A percentile compares a stretch with the other conserved stretches of the same genome.
Conservation (phyloP, 2,797 vertebrate genomes). For the Myotis daubentonii region DNA sequence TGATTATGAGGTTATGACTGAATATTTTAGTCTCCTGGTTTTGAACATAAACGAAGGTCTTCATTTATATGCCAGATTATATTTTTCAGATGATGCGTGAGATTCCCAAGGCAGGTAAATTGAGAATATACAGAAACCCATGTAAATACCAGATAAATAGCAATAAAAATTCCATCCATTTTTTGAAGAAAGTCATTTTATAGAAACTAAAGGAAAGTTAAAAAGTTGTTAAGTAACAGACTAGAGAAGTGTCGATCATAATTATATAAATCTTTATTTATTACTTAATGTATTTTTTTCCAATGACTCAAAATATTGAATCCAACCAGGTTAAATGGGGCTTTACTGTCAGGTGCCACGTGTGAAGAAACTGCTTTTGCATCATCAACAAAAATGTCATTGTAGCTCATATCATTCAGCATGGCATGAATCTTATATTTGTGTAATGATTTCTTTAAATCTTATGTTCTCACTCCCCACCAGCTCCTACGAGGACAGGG, state of each 20-base stretch:
- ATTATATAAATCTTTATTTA: background rate
- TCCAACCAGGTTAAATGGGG: background rate
- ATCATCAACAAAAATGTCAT: background rate
- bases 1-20: constrained; percentile 58
- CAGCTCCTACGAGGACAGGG: background rate
- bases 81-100: constrained; percentile 54
- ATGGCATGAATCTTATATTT: background rate
- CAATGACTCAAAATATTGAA: background rate
- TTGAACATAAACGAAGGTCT: constrained; percentile 54
- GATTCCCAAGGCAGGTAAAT: constrained; percentile 25
- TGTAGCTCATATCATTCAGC: background rate
- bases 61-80: constrained; percentile 48
- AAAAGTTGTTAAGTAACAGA: background rate
- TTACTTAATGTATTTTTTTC: background rate
- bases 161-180: constrained; percentile 13
- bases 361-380: background rate
- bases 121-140: constrained; percentile 38
- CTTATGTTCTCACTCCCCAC: background rate
- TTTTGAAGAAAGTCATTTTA: constrained; percentile 38
- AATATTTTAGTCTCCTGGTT: constrained; percentile 57
- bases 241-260: background rate
- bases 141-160: background rate
- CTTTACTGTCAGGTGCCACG: background rate
- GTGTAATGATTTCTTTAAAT: constrained; percentile 6
- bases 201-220: background rate